Base-by-base conservation (phyloP, 2,888 invertebrate species). In the Salticus scenicus region DNA sequence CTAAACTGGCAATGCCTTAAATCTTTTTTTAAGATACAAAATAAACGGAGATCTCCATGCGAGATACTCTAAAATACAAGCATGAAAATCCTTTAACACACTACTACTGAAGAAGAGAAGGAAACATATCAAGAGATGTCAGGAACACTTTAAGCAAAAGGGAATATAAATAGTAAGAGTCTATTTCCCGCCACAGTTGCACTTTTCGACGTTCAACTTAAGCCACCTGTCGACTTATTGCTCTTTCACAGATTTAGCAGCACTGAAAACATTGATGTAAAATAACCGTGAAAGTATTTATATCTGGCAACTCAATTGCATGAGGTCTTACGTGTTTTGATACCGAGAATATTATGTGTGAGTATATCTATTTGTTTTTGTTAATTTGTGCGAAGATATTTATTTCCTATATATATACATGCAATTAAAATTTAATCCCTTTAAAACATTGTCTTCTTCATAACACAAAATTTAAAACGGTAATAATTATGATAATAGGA, bases 131-230 rank as follows among this genome's bases (percentile, higher is more conserved):
- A 10, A 37, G 37, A 37, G 10, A 37, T 37, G 37, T 37, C 37
- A 37, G 37, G 10, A 37, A 10, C 37, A 37, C 37, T 37, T 37
- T 37, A 37, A 37, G 37, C 10, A 7, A 37, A 72, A 73, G 10
- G 67, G 73, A 73, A 47, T 67, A 80, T 73, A 80, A 73, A 80
- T 73, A 80, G 73, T 41, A 27, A n/a, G 28, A 33, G 31, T 24
- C 20, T 24, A 47, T 79, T 66, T 80, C n/a, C n/a, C 67, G 80
- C 80, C 80, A 80, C 80, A 80, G 73, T 80, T 73, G 80, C 80
- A 80, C 73, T 73, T 80, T 80, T 67, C 24, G 80, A 73, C 80
- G 42, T 64, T 30, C 30, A 67, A 73, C 47, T 37, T 17, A 27
- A 67, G 73, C 73, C 80, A 80, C 80, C 80, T 80, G 80, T 51